phyloP scores from a whole-genome alignment of 2,113 vertebrate genomes.

The Brachyistius frenatus region DNA sequence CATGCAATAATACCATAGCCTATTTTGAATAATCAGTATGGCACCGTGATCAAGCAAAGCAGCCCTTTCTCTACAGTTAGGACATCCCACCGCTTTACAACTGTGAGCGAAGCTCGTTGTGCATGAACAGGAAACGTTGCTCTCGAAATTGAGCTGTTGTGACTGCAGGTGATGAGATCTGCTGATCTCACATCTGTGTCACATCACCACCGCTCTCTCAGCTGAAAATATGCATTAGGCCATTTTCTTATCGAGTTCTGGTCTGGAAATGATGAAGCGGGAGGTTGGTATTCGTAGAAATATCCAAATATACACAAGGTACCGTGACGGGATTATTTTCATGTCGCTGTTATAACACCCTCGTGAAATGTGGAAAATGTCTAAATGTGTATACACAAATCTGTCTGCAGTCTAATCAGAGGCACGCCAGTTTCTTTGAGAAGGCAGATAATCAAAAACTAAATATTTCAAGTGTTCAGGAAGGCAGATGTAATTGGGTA shows the following conservation, averaged over 20 bases:
- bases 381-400: background rate
- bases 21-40: slow-evolving; percentile 1
- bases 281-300: slow-evolving; percentile 2
- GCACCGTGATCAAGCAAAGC: background rate
- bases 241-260: background rate
- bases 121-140: slow-evolving; percentile 20
- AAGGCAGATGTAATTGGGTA: slow-evolving; percentile 7
- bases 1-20: background rate
- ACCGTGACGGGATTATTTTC: background rate
- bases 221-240: background rate
- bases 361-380: background rate
- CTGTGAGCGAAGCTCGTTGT: background rate
- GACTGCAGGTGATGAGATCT: background rate
- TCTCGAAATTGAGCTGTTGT: background rate
- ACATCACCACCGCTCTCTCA: background rate
- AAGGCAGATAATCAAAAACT: background rate
- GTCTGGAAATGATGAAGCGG: slow-evolving; percentile 7
- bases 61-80: background rate
- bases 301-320: background rate
- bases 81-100: background rate
- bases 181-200: slow-evolving; percentile 25
- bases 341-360: slow-evolving; percentile 1
- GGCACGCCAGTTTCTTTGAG: background rate
- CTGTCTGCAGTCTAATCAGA: slow-evolving; percentile 5
- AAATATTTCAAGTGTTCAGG: background rate